Base-by-base conservation (phyloP, 1,140 invertebrate genomes). In the Lutraria rhynchaena region DNA sequence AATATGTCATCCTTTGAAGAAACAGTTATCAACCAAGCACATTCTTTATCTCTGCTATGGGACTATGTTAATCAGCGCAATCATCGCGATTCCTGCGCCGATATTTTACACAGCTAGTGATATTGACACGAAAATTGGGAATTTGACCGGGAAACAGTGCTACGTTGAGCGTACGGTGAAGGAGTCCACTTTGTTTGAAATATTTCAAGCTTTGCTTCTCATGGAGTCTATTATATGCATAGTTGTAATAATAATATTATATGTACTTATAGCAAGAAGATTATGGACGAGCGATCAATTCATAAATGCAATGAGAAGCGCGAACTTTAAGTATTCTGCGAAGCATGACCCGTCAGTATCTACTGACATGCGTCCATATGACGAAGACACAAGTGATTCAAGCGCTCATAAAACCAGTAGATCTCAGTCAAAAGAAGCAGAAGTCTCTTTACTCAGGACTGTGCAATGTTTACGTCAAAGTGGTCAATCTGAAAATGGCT, bases 1-100 rank as follows among this genome's bases (percentile, higher is more conserved):
- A 80, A 80, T 80, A 44, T 65, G 61, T 5, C 76, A 29, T 60
- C 76, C 76, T 29, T 70, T 80, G 9, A 69, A 80, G 49, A 69
- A 24, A 3, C 76, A 80, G 53, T 41, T 80, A n/a, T 57, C 31
- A 27, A n/a, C 24, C 3, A 69, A 37, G 22, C 76, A 80, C 13
- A 80, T 51, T 5, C 29, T 80, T 3, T 49, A 31, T 35, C 33
- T 80, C 7, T 80, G 76, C 53, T 58, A 70, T 31, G 63, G 49
- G 7, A 46, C 41, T 51, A 31, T 80, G 22, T 41, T 69, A n/a
- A 37, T 80, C 49, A 80, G 76, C 55, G 37, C 53, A 27, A 24
- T 69, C 0, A 49, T 60, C 17, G 51, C 63, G 19, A 41, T 70
- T 69, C 65, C 76, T 35, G 76, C 76, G 1, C 19, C 44, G 7